Base-by-base conservation (phyloP, 1,140 invertebrate genomes). In the Coenobita brevimanus region DNA sequence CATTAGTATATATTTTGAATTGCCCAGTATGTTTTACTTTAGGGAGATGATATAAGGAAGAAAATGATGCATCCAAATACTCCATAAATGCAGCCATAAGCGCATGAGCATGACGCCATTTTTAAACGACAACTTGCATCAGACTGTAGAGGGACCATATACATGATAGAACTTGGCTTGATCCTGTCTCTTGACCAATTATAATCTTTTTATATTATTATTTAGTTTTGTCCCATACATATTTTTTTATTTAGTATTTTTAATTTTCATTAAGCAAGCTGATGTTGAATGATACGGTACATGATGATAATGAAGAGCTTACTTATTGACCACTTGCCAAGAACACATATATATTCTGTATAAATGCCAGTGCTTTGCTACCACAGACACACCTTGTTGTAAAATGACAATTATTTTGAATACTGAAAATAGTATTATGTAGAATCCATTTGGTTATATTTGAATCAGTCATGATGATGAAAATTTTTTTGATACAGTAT, bases 221-320 rank as follows among this genome's bases (percentile, higher is more conserved):
- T n/a, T 24, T 24, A 24, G 30, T 67, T 67, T 67, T 24, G 21
- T 67, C n/a, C 21, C 62, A 67, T 67, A 4, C 21, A 10, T 24
- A 10, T 17, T 50, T 17, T 82, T 76, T 71, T 41, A 80, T 73
- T 41, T 86, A 79, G 46, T 87, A 80, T 87, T 38, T 57, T 83
- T 83, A 73, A 33, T 75, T 85, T 87, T 87, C 69, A 76, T 80
- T 50, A 87, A 87, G 85, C 85, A 87, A 87, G 85, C 69, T 87
- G 64, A 33, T 87, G 85, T 80, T 80, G 76, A 57, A 87, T 81
- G 82, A 85, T 84, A 50, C 75, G 50, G 54, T 36, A 50, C 33
- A 46, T 73, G 81, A 62, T 85, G 71, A 76, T 85, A 50, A 76
- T 85, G 76, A 80, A 33, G 57, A 87, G 85, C 54, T 87, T 76